A percentile compares a stretch with the other conserved stretches of the same genome.
phyloP scores from a whole-genome alignment of 23 tunicate genomes.

The Trididemnum clinides region DNA sequence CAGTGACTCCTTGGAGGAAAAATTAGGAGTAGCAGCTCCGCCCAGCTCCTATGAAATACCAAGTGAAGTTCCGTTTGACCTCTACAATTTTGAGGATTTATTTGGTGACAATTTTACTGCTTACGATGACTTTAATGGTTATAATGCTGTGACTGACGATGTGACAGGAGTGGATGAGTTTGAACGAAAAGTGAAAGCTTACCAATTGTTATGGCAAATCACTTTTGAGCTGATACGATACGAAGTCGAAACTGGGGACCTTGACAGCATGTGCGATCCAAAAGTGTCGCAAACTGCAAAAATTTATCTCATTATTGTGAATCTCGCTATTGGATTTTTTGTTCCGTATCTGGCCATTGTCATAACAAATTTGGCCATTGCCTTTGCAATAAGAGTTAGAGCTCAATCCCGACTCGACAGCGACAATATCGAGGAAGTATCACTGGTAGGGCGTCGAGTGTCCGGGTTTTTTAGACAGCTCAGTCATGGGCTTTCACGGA shows the following conservation, averaged over 20 bases:
- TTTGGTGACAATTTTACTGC: not conserved
- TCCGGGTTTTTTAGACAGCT: slow-evolving; percentile 78
- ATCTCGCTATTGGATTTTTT: slow-evolving; percentile 83
- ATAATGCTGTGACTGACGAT: not conserved
- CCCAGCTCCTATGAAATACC: no score
- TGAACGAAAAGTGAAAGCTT: not conserved
- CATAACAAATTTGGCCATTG: slow-evolving; percentile 66
- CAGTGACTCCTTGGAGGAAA: not conserved
- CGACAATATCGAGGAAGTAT: slow-evolving; percentile 6
- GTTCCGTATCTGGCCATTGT: slow-evolving; percentile 76
- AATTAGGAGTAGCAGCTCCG: not conserved
- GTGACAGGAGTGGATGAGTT: no score
- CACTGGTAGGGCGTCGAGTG: slow-evolving; percentile 54
- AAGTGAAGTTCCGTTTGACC: no score
- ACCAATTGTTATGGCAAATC: not conserved
- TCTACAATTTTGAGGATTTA: not conserved
- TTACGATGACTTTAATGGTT: not conserved
- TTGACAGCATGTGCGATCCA: slow-evolving; percentile 63
- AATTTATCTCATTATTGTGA: slow-evolving; percentile 59
- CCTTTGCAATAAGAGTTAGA: slow-evolving; percentile 68
- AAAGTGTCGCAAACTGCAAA: slow-evolving; percentile 23
- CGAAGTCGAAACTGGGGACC: slow-evolving; percentile 9
- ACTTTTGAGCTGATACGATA: not conserved
- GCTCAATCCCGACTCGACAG: slow-evolving; percentile 52
- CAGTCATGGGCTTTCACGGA: slow-evolving; percentile 27